Evolutionary conservation across 2,113 vertebrate genomes (phyloP).

Genomic region (Ahaetulla prasina): DNA sequence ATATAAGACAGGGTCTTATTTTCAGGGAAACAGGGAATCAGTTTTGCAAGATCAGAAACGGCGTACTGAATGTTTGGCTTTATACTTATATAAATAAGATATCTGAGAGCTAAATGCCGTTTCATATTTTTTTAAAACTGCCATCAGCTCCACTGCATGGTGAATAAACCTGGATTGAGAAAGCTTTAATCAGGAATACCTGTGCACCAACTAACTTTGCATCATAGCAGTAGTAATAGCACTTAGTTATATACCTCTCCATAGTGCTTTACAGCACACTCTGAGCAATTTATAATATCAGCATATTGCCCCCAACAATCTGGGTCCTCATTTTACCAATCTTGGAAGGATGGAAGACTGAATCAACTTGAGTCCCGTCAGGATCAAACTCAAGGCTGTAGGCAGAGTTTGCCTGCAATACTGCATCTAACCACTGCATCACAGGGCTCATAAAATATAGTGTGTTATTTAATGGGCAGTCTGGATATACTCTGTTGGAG

Average conservation of each 20-base stretch:
- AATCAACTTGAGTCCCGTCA: neutral
- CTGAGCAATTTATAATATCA: neutral
- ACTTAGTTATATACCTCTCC: neutral
- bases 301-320: neutral
- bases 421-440: neutral
- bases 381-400: neutral
- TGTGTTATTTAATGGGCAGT: neutral
- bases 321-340: neutral
- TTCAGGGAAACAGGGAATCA: neutral
- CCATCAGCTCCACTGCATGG: neutral
- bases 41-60: neutral
- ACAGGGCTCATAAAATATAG: neutral
- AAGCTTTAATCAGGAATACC: neutral
- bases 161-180: neutral
- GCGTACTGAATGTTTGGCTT: neutral
- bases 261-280: neutral
- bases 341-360: neutral
- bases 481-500: neutral
- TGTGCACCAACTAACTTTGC: neutral
- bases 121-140: neutral
- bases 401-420: neutral
- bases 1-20: too few species aligned
- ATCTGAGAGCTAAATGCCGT: neutral
- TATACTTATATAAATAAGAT: neutral
- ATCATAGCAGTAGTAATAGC: neutral